Evolutionary conservation across 2,888 invertebrate genomes (phyloP).

Genomic region (Apodemia zela): DNA sequence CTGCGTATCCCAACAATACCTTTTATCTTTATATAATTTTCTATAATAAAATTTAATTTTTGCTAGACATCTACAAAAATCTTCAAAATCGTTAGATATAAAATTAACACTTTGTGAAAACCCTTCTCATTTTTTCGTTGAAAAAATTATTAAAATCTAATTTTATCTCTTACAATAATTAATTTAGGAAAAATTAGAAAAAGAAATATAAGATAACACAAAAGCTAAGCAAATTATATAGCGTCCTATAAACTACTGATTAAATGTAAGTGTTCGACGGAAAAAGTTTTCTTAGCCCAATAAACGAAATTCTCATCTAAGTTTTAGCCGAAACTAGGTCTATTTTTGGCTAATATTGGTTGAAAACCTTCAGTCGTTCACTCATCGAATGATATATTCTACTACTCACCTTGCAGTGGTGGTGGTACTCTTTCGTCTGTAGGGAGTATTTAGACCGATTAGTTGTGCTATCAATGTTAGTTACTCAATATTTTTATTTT

Average conservation of each 20-base stretch:
- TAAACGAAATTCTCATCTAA: background rate
- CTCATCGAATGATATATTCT: background rate
- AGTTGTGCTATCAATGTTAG: slow-evolving; percentile 11
- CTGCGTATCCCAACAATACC: too few relatives aligned
- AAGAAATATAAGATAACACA: background rate
- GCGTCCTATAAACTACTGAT: background rate
- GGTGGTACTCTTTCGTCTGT: slow-evolving; percentile 1
- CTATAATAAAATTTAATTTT: too few relatives aligned
- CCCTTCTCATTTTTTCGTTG: background rate
- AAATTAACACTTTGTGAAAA: too few relatives aligned
- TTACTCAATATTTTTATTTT: background rate
- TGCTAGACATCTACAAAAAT: too few relatives aligned
- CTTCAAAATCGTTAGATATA: too few relatives aligned
- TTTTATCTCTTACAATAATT: background rate
- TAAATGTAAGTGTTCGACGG: background rate
- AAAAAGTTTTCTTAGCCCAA: background rate
- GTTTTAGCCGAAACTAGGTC: background rate
- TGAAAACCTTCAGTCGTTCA: background rate
- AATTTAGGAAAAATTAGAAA: too few relatives aligned
- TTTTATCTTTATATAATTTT: too few relatives aligned
- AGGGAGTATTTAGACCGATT: slow-evolving; percentile 5
- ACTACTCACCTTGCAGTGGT: background rate
- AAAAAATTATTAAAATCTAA: background rate
- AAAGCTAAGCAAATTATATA: slow-evolving; percentile 5
- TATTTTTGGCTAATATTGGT: background rate